A percentile compares a stretch with the other conserved stretches of the same genome.
These are phyloP conservation scores for Scaptomyza montana DNA, from an alignment of 1,140 invertebrate species.

Conservation along the genomic window DNA sequence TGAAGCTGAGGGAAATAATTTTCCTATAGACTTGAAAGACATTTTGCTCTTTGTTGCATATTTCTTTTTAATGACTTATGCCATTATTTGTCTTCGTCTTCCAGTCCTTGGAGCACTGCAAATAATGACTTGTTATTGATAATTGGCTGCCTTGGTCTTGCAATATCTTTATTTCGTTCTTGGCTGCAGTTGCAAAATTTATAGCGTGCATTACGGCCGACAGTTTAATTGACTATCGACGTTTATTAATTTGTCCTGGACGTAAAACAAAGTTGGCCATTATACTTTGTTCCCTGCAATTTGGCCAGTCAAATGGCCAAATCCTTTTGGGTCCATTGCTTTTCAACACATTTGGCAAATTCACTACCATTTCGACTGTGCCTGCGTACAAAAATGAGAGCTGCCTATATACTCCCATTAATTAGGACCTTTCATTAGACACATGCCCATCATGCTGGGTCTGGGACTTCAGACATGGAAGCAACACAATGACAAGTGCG, in stretches of 20 bases:
- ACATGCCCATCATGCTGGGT: slow-evolving; percentile 68
- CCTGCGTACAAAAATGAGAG: slow-evolving; percentile 7
- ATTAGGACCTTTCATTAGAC: slow-evolving; percentile 75
- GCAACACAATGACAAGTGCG: slow-evolving; percentile 37
- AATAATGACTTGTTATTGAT: slow-evolving; percentile 36
- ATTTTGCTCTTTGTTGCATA: neutral
- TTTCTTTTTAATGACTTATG: slow-evolving; percentile 27
- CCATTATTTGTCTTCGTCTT: slow-evolving; percentile 66
- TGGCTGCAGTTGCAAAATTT: slow-evolving; percentile 50
- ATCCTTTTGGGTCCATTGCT: slow-evolving; percentile 38
- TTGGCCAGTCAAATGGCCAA: slow-evolving; percentile 29
- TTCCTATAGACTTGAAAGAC: too few relatives aligned
- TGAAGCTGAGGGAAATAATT: neutral
- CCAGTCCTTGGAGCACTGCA: slow-evolving; percentile 20
- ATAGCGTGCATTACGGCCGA: slow-evolving; percentile 71
- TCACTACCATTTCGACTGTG: slow-evolving; percentile 13
- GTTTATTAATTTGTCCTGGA: slow-evolving; percentile 70
- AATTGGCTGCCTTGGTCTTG: slow-evolving; percentile 49
- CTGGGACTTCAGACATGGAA: neutral
- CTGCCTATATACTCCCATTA: slow-evolving; percentile 57
- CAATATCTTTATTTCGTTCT: slow-evolving; percentile 67
- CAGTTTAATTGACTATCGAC: slow-evolving; percentile 79
- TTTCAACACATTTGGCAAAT: slow-evolving; percentile 71
- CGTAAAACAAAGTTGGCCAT: slow-evolving; percentile 4
- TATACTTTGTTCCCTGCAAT: slow-evolving; percentile 29